Conservation (phyloP, 2,888 invertebrate species). For the Drosophila peninsularis region DNA sequence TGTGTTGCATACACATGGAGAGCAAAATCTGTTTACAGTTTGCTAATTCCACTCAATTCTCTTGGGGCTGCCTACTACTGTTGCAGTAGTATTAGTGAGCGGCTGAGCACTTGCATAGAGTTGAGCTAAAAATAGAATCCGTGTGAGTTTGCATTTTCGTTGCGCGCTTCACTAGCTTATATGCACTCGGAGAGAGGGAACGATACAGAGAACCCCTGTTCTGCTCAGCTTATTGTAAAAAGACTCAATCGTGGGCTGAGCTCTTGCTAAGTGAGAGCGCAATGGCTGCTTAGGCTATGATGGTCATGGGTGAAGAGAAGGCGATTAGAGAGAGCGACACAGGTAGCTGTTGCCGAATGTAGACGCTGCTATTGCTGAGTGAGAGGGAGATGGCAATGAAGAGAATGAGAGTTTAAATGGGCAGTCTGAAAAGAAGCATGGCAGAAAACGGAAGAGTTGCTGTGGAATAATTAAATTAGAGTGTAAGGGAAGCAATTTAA, state of each 20-base stretch:
- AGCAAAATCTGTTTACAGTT: background rate
- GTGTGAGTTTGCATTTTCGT: background rate
- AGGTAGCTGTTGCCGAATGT: too few species aligned
- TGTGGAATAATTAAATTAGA: background rate
- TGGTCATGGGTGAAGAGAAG: background rate
- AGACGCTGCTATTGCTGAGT: too few species aligned
- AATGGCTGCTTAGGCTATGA: background rate
- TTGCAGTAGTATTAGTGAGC: background rate
- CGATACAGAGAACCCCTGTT: too few species aligned
- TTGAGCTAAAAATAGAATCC: constrained; percentile 1
- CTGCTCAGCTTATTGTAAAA: too few species aligned
- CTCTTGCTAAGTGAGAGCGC: background rate
- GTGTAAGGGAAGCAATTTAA: background rate
- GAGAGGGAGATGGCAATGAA: too few species aligned
- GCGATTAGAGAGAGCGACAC: background rate
- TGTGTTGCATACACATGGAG: too few species aligned
- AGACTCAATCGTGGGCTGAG: too few species aligned
- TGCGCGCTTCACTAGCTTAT: background rate
- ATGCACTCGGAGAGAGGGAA: too few species aligned
- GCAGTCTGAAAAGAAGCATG: too few species aligned
- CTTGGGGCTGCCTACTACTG: too few species aligned
- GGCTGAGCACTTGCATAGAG: background rate
- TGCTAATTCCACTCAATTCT: background rate
- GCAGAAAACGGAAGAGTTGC: background rate
- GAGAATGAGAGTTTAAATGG: too few species aligned